Evolutionary conservation across 2,888 invertebrate genomes (phyloP).

Genomic region (Dasysyrphus tricinctus): DNA sequence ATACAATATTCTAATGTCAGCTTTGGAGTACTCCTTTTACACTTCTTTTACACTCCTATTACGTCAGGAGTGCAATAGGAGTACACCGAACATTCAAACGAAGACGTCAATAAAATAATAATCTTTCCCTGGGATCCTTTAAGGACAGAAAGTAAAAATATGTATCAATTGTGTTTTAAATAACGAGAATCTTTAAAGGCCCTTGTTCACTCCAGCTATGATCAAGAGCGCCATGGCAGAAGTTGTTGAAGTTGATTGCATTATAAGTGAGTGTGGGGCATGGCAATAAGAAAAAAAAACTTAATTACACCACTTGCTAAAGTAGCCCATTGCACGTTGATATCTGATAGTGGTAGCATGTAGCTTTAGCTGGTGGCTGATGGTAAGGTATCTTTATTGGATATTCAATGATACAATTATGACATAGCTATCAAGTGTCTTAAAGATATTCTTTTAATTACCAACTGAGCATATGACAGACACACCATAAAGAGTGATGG

Average conservation of each 20-base stretch:
- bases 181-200: no score
- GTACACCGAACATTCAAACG: no score
- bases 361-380: conserved; percentile 27
- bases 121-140: no score
- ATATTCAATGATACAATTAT: conserved; percentile 69
- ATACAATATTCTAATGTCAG: no score
- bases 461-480: conserved; percentile 20
- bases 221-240: conserved; percentile 40
- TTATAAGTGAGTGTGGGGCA: conserved; percentile 62
- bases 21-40: no score
- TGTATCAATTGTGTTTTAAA: no score
- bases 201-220: not conserved
- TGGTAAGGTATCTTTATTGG: conserved; percentile 64
- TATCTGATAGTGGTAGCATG: conserved; percentile 46
- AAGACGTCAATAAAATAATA: no score
- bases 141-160: no score
- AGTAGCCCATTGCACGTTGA: conserved; percentile 64
- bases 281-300: conserved; percentile 51
- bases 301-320: conserved; percentile 65
- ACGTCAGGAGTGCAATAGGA: no score
- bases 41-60: no score
- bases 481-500: conserved; percentile 31
- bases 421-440: conserved; percentile 66
- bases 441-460: conserved; percentile 54
- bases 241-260: conserved; percentile 61